Base-by-base conservation (phyloP, 2,888 invertebrate species). In the Eupithecia dodoneata region DNA sequence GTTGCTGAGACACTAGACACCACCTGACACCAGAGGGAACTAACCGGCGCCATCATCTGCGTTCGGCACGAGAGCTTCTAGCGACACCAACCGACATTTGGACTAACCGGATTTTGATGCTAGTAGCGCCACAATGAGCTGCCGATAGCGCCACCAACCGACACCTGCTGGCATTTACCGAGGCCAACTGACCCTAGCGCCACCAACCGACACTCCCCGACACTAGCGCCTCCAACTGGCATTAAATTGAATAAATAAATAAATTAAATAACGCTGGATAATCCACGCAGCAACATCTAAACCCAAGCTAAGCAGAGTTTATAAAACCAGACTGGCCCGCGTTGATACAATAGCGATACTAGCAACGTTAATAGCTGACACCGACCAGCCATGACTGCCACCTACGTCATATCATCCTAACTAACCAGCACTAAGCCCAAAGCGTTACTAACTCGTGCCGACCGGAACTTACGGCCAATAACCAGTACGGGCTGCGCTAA, bases 1-100 rank as follows among this genome's bases (percentile, higher is more conserved):
- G 92, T 96, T 98, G 90, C 96, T 97, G 93, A 96, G 96, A 85
- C 96, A 96, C 96, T 96, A 96, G 91, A 30, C 93, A 42, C n/a
- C 55, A 59, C 55, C 49, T 18, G 10, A 13, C 15, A 18, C 18
- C 18, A 18, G 42, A 18, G 42, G 30, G 15, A 41, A 10, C 63
- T 30, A 59, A 63, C 63, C 12, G 63, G 63, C 18, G 18, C n/a
- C 15, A 13, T 15, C 15, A 52, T 15, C 55, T n/a, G 15, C n/a
- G 52, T 5, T 7, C n/a, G 52, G n/a, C n/a, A n/a, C 55, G n/a
- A 55, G 55, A 4, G 55, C n/a, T 55, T 55, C n/a, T n/a, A 55
- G 55, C 55, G 91, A 18, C 93, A 42, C n/a, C n/a, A 59, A 18
- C 71, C n/a, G 5, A 13, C 66, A 59, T 9, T 59, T 18, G 10